phyloP scores from a whole-genome alignment of 2,888 invertebrate genomes.

The Apodemia hepburni region DNA sequence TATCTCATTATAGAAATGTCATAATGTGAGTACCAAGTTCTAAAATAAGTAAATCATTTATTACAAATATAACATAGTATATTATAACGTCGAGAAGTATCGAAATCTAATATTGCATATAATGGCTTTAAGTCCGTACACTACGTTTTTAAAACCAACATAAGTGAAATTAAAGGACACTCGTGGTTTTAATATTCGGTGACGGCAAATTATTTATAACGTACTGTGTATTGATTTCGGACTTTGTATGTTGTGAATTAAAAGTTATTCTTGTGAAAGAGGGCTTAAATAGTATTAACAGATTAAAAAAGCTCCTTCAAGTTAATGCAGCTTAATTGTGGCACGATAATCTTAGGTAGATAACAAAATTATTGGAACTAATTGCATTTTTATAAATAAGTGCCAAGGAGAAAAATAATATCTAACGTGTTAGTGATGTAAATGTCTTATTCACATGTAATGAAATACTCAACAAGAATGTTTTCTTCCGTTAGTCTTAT shows the following conservation, averaged over 20 bases:
- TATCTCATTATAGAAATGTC: too few species aligned
- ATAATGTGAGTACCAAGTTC: not conserved
- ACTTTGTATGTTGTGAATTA: slow-evolving; percentile 11
- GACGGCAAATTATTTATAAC: not conserved
- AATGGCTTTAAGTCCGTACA: slow-evolving; percentile 6
- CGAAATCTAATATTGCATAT: slow-evolving; percentile 1
- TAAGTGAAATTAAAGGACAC: slow-evolving; percentile 3
- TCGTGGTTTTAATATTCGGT: slow-evolving; percentile 6
- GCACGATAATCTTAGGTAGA: not conserved
- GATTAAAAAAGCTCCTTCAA: slow-evolving; percentile 1
- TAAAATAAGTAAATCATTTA: not conserved
- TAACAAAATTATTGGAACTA: slow-evolving; percentile 9
- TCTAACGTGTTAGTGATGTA: not conserved
- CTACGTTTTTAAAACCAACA: slow-evolving; percentile 8
- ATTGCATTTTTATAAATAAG: slow-evolving; percentile 11
- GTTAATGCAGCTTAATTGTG: slow-evolving; percentile 9
- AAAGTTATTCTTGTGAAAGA: slow-evolving; percentile 14
- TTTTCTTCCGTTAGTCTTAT: slow-evolving; percentile 4
- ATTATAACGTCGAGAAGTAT: not conserved
- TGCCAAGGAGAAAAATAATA: not conserved
- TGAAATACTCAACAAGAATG: slow-evolving; percentile 2
- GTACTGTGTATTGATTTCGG: slow-evolving; percentile 1
- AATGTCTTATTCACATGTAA: not conserved
- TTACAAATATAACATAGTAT: not conserved
- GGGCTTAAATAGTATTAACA: slow-evolving; percentile 12